Evolutionary conservation across 37 sponge, comb jelly and placozoan genomes (phyloP), one percentile per base, ranked within the genome.

Genomic region (Hormiphora californensis): DNA sequence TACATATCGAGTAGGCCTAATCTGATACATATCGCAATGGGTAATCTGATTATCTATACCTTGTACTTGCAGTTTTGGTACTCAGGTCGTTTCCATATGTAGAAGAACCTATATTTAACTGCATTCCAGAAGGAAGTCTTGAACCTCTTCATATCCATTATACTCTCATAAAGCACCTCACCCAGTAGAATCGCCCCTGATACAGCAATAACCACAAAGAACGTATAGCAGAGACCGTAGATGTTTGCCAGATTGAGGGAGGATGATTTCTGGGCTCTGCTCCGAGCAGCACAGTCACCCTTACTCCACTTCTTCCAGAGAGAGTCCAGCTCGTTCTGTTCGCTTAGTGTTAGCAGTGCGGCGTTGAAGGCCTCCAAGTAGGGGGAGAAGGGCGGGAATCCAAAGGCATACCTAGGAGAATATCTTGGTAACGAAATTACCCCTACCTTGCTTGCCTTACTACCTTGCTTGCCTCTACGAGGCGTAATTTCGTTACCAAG

Each of bases 241-340:
- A 73, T 73, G 44, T 73, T 73, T 2, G 81, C 81, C 46, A 73
- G 81, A 28, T 73, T 73, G 19, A 73, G 44, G 4, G 81, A 73
- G 81, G 81, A 73, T 11, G 81, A 73, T 41, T 40, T 73, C 4
- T 43, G 40, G 5, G 81, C 43, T 21, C 43, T 73, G 46, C 81
- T 36, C 81, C 43, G 40, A 3, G 81, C 40, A 25, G 81, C 81
- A 17, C 81, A 73, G 44, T 73, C 81, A 19, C 81, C 81, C 81
- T 73, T 73, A 41, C 81, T 73, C 81, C 81, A 73, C 81, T 73
- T 73, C 35, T 73, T 73, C 81, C 81, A 73, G 25, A 73, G 81
- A 19, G 81, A 43, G 43, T 73, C 81, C 46, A 73, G 46, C 81
- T 73, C 81, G 23, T 73, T 73, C 46, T 73, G 81, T 46, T 73